A percentile compares a stretch with the other conserved stretches of the same genome.
These are phyloP conservation scores for Strigamia maritima DNA, from an alignment of 2,888 invertebrate genomes.

Conservation along the genomic window DNA sequence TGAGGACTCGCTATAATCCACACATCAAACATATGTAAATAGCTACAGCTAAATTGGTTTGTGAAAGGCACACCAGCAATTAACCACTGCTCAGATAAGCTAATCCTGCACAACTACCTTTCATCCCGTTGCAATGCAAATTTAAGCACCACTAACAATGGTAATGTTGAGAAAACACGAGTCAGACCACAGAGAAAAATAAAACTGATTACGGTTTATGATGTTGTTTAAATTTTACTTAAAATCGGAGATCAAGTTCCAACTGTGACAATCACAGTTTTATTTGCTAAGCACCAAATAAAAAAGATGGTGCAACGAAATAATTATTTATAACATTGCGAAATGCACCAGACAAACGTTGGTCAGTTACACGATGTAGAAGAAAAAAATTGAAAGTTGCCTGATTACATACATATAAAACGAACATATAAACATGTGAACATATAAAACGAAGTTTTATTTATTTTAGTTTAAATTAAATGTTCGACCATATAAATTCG, in stretches of 20 bases:
- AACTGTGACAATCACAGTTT: not conserved
- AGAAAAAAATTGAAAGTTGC: too few relatives aligned
- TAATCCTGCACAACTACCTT: constrained; percentile 16
- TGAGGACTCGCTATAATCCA: constrained; percentile 12
- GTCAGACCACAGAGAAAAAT: not conserved
- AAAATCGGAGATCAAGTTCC: not conserved
- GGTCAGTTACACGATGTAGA: too few relatives aligned
- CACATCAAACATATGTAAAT: constrained; percentile 25
- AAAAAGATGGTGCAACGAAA: too few relatives aligned
- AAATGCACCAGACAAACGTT: too few relatives aligned
- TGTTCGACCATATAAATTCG: too few relatives aligned
- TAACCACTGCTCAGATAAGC: constrained; percentile 12
- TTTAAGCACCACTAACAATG: constrained; percentile 16
- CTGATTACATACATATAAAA: too few relatives aligned
- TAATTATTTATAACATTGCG: too few relatives aligned
- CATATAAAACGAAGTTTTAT: too few relatives aligned
- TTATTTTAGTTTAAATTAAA: too few relatives aligned
- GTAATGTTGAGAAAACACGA: constrained; percentile 12
- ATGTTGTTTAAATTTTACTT: not conserved
- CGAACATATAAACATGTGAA: too few relatives aligned
- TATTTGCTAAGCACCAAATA: not conserved
- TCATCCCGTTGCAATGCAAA: constrained; percentile 1
- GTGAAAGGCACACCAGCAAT: constrained; percentile 26
- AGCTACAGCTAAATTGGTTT: constrained; percentile 27
- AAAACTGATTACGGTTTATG: not conserved